Conservation (phyloP, 2,888 invertebrate species). For the Leptinotarsa peninsularis region DNA sequence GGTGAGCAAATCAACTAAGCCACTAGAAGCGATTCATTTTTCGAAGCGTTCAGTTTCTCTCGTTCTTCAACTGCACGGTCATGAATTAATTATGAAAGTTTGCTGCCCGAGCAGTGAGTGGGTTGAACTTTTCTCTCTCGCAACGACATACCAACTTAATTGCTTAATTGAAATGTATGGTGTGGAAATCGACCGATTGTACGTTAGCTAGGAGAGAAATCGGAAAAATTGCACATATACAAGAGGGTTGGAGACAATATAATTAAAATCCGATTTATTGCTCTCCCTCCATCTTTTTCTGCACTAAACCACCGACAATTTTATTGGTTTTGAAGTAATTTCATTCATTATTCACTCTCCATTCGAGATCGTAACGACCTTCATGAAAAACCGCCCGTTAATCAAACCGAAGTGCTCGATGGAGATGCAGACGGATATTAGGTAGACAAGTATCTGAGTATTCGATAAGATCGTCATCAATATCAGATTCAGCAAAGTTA, state of each 20-base stretch:
- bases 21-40: not conserved
- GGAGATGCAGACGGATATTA: too few species aligned
- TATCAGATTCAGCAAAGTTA: too few species aligned
- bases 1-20: not conserved
- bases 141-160: not conserved
- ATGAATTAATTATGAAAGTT: not conserved
- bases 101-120: not conserved
- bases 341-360: conserved; percentile 11
- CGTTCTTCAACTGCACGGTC: not conserved
- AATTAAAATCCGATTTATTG: conserved; percentile 12
- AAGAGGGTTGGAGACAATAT: too few species aligned
- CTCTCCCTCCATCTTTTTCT: not conserved
- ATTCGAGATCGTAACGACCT: conserved; percentile 5
- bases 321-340: conserved; percentile 11
- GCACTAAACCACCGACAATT: not conserved
- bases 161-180: conserved; percentile 1
- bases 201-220: not conserved
- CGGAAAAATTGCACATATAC: too few species aligned
- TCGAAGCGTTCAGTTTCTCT: not conserved
- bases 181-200: not conserved
- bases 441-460: too few species aligned
- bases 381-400: conserved; percentile 4
- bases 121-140: too few species aligned
- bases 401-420: not conserved
- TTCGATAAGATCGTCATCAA: too few species aligned